Percentiles rank a stretch among this genome's conserved stretches.
Evolutionary conservation across 2,113 vertebrate genomes (phyloP).

Genomic region (Nanorana parkeri): DNA sequence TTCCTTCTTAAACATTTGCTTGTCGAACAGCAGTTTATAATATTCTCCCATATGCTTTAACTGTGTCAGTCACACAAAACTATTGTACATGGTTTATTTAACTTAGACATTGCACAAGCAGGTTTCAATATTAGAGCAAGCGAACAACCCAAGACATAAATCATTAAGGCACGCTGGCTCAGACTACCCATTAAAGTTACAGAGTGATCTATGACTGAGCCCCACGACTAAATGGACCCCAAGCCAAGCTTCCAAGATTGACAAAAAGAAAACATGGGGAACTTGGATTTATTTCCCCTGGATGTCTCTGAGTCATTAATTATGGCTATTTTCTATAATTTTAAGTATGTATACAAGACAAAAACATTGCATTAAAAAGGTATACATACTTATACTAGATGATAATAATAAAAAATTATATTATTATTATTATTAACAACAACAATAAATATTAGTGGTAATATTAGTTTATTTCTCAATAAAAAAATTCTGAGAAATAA

Average conservation of each 20-base stretch:
- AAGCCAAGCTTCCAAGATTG: neutral
- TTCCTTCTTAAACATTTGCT: slow-evolving; percentile 12
- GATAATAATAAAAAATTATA: no score
- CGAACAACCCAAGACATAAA: neutral
- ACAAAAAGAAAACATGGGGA: neutral
- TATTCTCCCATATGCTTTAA: neutral
- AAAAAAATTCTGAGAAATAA: no score
- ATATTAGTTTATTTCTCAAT: no score
- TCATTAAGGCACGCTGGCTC: neutral
- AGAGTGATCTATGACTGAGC: neutral
- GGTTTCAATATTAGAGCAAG: slow-evolving; percentile 1
- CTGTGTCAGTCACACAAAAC: neutral
- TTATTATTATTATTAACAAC: no score
- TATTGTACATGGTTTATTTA: slow-evolving; percentile 6
- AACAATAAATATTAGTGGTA: no score
- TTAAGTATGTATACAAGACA: no score
- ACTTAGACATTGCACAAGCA: slow-evolving; percentile 2
- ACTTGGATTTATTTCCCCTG: neutral
- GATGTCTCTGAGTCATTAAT: neutral
- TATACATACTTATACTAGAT: no score
- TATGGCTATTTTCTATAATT: no score
- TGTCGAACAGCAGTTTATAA: slow-evolving; percentile 16
- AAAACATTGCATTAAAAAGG: no score
- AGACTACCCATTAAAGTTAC: neutral
- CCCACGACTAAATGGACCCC: neutral